These are phyloP conservation scores for Oreochromis spilurus DNA, from an alignment of 2,113 vertebrate genomes.

Conservation along the genomic window DNA sequence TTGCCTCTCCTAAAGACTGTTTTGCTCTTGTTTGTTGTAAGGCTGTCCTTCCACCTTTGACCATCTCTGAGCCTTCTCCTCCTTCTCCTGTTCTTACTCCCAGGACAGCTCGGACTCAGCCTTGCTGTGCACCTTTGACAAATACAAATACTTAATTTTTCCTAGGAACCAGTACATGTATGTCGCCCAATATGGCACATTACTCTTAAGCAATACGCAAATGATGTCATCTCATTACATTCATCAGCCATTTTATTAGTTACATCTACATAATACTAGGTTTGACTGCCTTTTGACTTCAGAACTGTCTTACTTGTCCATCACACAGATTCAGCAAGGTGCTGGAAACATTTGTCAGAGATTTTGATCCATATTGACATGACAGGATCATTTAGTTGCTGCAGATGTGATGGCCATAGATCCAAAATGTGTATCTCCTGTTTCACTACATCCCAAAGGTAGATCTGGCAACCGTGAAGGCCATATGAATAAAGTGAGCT, in stretches of 20 bases:
- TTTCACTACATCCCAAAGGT: too few species aligned
- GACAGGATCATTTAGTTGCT: not conserved
- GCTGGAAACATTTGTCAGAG: not conserved
- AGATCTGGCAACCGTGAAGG: too few species aligned
- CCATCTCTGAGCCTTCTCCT: not conserved
- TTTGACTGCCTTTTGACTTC: not conserved
- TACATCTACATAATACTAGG: not conserved
- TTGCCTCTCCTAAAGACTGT: not conserved
- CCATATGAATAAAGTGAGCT: too few species aligned
- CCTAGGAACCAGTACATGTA: not conserved
- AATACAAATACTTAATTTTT: not conserved
- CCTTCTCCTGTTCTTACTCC: not conserved
- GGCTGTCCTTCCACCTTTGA: not conserved
- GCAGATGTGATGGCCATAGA: too few species aligned
- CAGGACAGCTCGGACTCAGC: not conserved
- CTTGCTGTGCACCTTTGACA: not conserved
- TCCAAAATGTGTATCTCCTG: too few species aligned
- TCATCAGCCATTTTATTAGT: not conserved
- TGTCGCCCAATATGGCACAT: not conserved
- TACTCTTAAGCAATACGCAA: not conserved
- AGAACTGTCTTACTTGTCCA: not conserved
- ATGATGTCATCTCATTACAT: not conserved
- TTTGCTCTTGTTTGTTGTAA: not conserved
- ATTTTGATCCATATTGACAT: not conserved
- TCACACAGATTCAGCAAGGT: not conserved